Base-by-base conservation (phyloP, 2,797 vertebrate species). In the Yasuhikotakia modesta region DNA sequence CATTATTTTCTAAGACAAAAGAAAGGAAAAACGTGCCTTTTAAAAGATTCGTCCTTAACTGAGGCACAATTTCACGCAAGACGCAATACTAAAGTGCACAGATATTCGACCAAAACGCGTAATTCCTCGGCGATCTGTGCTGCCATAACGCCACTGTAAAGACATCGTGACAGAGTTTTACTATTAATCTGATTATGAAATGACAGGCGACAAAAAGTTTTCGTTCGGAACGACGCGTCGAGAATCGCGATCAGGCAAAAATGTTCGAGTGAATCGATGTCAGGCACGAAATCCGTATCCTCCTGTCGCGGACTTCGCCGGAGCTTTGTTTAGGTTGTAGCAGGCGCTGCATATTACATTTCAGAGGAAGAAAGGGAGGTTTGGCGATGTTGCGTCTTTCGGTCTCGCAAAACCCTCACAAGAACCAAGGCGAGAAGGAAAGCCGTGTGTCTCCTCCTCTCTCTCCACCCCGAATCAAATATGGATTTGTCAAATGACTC, bases 401-500 rank as follows among this genome's bases (percentile, higher is more conserved):
- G 66, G 52, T 57, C 22, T 67, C 58, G 53, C 73, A 64, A 66
- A 69, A 76, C 69, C 19, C 70, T 70, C 73, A 70, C 22, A 76
- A 77, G 58, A 55, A 71, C 35, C 11, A 27, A 79, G 73, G 45
- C 64, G 52, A 70, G 69, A 70, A 76, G 81, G 69, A 35, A 80
- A 43, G 61, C 52, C 64, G 74, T 70, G 81, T 80, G 68, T 82
- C 68, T 81, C 82, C 76, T 78, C 70, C 35, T 70, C 75, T 66
- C 76, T 57, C 73, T 86, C 82, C 85, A 81, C 80, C 85, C 82
- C 19, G 78, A 79, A 81, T 84, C 79, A 82, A 82, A 81, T 76
- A 75, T 83, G 84, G 83, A 83, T 85, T 79, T 83, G 66, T 83
- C 83, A 81, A 80, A 80, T 78, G 83, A 81, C 79, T 85, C 82